Percentiles rank a stretch among this genome's conserved stretches.
Evolutionary conservation across 1,140 invertebrate genomes (phyloP).

Genomic region (Trachymyrmex septentrionalis): DNA sequence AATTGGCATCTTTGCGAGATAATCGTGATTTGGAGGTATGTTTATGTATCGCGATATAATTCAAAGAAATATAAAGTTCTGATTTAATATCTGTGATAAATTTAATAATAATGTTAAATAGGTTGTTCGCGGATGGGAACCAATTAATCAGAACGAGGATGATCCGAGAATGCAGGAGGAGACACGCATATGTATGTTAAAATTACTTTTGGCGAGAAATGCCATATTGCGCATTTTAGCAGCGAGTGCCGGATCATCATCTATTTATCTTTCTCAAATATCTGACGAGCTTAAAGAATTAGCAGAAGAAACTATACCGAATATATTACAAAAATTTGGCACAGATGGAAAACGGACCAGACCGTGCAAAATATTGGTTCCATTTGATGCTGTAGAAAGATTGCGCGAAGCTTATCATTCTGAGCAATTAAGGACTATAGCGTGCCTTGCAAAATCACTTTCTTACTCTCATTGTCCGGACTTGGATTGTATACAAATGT

Average conservation of each 20-base stretch:
- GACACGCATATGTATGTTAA: conserved; percentile 82
- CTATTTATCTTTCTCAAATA: conserved; percentile 75
- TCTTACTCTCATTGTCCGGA: conserved; percentile 78
- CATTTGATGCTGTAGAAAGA: conserved; percentile 83
- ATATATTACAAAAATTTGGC: conserved; percentile 79
- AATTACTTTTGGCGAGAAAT: conserved; percentile 80
- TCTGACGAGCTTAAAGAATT: conserved; percentile 78
- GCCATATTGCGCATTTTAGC: conserved; percentile 83
- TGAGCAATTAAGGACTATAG: conserved; percentile 81
- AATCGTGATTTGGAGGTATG: conserved; percentile 87
- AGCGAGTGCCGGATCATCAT: conserved; percentile 76
- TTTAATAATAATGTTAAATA: conserved; percentile 62
- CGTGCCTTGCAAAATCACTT: conserved; percentile 79
- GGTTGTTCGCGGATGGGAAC: conserved; percentile 84
- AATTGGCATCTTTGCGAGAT: conserved; percentile 87
- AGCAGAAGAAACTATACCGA: conserved; percentile 78
- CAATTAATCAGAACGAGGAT: conserved; percentile 72
- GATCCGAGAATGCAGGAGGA: conserved; percentile 81
- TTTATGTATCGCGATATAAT: not conserved
- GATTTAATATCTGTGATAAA: conserved; percentile 27
- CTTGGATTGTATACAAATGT: conserved; percentile 78
- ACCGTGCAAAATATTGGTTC: conserved; percentile 82
- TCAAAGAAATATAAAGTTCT: not conserved
- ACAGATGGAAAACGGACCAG: conserved; percentile 71
- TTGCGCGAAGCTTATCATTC: conserved; percentile 83